Percentiles rank a stretch among this genome's conserved stretches.
These are phyloP conservation scores for Lampropteryx suffumata DNA, from an alignment of 2,888 invertebrate species.

Conservation along the genomic window DNA sequence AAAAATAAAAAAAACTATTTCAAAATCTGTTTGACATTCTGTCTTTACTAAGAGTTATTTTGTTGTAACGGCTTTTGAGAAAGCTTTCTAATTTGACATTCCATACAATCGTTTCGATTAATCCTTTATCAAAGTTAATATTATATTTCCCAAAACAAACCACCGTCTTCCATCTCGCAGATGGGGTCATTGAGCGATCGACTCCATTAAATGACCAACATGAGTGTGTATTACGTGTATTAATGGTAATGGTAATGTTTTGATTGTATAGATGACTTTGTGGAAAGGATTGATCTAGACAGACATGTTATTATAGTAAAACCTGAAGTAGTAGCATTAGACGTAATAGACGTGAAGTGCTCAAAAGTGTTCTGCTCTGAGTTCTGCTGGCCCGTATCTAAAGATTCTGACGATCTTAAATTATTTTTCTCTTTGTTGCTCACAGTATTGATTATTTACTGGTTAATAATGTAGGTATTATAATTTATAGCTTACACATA, in stretches of 20 bases:
- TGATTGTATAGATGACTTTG: slow-evolving; percentile 15
- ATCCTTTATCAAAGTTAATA: slow-evolving; percentile 16
- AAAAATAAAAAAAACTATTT: too few relatives aligned
- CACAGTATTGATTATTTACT: too few relatives aligned
- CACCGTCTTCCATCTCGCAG: slow-evolving; percentile 50
- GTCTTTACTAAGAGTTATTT: too few relatives aligned
- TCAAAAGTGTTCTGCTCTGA: not conserved
- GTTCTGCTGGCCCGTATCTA: not conserved
- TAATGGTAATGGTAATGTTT: slow-evolving; percentile 44
- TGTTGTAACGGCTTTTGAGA: too few relatives aligned
- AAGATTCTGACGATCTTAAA: too few relatives aligned
- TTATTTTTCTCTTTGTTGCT: too few relatives aligned
- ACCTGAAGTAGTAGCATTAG: too few relatives aligned
- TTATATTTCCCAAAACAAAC: slow-evolving; percentile 54
- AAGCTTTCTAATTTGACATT: too few relatives aligned
- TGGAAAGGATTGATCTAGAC: slow-evolving; percentile 1
- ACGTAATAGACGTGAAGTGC: too few relatives aligned
- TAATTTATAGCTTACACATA: too few relatives aligned
- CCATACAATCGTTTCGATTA: not conserved
- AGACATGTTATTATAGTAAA: not conserved
- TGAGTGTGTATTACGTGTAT: slow-evolving; percentile 56
- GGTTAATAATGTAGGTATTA: too few relatives aligned
- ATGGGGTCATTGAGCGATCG: slow-evolving; percentile 75
- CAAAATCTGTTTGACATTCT: too few relatives aligned
- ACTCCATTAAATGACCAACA: slow-evolving; percentile 66